Conservation (phyloP, 2,113 vertebrate genomes). For the Carettochelys insculpta region DNA sequence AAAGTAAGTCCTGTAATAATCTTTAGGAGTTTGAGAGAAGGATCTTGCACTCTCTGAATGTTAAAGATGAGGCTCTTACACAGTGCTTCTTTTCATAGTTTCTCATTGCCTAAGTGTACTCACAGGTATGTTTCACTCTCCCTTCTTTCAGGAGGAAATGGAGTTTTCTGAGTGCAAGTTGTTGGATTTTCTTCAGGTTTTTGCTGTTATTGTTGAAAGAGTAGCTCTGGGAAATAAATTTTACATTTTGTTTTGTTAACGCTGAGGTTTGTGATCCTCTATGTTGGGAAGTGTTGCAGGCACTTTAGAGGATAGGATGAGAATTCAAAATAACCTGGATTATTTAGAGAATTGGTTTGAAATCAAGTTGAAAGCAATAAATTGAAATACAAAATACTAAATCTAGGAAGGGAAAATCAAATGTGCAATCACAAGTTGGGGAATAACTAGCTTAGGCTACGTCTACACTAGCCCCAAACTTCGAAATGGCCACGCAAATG, state of each 20-base stretch:
- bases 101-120: neutral
- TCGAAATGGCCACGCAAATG: too few relatives aligned
- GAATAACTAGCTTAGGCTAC: too few relatives aligned
- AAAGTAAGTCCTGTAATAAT: neutral
- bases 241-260: neutral
- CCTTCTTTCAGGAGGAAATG: neutral
- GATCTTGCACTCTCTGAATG: neutral
- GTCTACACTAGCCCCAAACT: too few relatives aligned
- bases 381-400: too few relatives aligned
- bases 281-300: too few relatives aligned
- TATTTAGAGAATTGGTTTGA: too few relatives aligned
- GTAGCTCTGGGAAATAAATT: neutral
- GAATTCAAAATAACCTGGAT: too few relatives aligned
- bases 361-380: too few relatives aligned
- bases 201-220: neutral
- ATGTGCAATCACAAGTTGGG: too few relatives aligned
- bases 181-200: accelerated
- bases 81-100: neutral
- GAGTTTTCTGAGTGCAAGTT: neutral
- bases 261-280: neutral
- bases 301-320: too few relatives aligned
- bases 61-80: too few relatives aligned
- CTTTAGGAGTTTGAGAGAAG: neutral
- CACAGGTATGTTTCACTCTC: neutral
- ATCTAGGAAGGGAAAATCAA: too few relatives aligned